phyloP scores from a whole-genome alignment of 2,113 vertebrate genomes.

The Rhynchomys soricoides region DNA sequence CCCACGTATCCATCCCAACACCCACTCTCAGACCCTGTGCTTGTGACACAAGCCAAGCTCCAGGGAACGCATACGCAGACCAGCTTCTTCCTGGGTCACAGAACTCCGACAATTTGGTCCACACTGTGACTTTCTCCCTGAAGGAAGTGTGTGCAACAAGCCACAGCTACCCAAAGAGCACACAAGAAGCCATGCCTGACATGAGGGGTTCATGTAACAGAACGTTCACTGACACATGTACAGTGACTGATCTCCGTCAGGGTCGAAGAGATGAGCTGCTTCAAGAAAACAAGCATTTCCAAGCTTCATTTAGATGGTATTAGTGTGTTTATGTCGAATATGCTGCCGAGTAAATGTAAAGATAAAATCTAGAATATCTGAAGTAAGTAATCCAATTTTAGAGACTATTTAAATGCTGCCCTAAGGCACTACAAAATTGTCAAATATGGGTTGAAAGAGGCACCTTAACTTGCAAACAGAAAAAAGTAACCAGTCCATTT shows the following conservation, averaged over 20 bases:
- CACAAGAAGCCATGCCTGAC: conserved; percentile 78
- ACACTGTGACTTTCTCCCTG: conserved; percentile 62
- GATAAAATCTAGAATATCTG: conserved; percentile 53
- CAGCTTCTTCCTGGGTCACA: conserved; percentile 67
- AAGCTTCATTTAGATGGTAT: conserved; percentile 65
- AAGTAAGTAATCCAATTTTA: conserved; percentile 1
- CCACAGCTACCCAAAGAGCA: conserved; percentile 83
- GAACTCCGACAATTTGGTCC: conserved; percentile 82
- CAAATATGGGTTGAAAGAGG: background rate
- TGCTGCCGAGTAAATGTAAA: conserved; percentile 48
- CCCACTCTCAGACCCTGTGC: conserved; percentile 51
- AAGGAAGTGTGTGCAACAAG: conserved; percentile 78
- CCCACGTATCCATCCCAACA: conserved; percentile 65
- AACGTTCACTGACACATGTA: conserved; percentile 79
- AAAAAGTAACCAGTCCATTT: background rate
- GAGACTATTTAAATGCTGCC: background rate
- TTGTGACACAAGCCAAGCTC: conserved; percentile 55
- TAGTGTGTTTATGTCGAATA: conserved; percentile 47
- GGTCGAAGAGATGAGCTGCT: conserved; percentile 64
- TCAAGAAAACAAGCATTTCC: conserved; percentile 17
- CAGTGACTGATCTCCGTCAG: conserved; percentile 77
- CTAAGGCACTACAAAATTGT: background rate
- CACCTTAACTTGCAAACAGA: conserved; percentile 12
- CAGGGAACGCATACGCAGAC: conserved; percentile 61
- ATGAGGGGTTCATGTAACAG: conserved; percentile 82